These are phyloP conservation scores for Gyps fulvus DNA, from an alignment of 2,113 vertebrate species.

Conservation along the genomic window DNA sequence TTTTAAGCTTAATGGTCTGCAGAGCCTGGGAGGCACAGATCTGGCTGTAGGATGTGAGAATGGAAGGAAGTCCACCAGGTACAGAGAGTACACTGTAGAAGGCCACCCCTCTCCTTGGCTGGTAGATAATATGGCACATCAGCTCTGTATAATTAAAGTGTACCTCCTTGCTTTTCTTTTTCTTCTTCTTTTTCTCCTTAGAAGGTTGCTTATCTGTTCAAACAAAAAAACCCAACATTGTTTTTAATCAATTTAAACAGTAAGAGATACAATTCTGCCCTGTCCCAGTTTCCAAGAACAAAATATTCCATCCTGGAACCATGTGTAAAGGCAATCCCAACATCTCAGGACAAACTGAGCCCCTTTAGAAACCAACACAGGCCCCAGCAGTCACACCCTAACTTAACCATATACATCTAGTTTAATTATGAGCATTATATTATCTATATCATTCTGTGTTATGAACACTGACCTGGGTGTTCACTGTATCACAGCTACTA, in stretches of 20 bases:
- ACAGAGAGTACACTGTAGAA: fast-evolving
- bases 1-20: not conserved
- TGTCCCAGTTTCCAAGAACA: not conserved
- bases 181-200: conserved; percentile 95
- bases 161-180: conserved; percentile 92
- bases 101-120: not conserved
- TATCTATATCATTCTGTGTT: not conserved
- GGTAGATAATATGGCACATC: not conserved
- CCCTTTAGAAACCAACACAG: not conserved
- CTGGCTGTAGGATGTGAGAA: not conserved
- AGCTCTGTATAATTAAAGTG: not conserved
- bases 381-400: not conserved
- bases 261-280: not conserved
- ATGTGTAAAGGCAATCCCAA: not conserved
- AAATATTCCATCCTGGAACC: not conserved
- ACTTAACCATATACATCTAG: not conserved
- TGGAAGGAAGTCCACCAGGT: not conserved
- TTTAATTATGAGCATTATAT: not conserved
- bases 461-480: not conserved
- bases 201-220: conserved; percentile 79
- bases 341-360: not conserved
- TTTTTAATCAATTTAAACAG: not conserved
- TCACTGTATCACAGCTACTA: not conserved
- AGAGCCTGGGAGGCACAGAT: not conserved
- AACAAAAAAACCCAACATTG: not conserved